Evolutionary conservation across 2,797 vertebrate species (phyloP).

Genomic region (Rhynchotus rufescens): DNA sequence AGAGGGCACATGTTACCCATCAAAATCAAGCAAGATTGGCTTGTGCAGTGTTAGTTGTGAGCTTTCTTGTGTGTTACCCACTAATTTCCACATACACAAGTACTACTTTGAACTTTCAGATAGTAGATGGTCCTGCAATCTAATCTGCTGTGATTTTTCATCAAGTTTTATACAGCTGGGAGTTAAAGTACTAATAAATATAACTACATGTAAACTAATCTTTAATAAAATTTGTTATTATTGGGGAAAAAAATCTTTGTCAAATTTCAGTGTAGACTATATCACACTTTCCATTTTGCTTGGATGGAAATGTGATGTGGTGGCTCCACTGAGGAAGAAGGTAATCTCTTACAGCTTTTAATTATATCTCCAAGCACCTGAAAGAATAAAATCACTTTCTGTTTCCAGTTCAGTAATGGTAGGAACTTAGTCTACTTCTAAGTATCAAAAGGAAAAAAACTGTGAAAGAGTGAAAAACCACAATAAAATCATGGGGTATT

Average conservation of each 20-base stretch:
- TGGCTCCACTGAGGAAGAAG: slow-evolving; percentile 30
- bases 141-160: background rate
- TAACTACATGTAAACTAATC: slow-evolving; percentile 27
- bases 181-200: slow-evolving; percentile 36
- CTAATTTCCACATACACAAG: background rate
- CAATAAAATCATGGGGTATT: slow-evolving; percentile 17
- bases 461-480: slow-evolving; percentile 15
- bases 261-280: background rate
- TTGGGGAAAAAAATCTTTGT: background rate
- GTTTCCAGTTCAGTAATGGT: background rate
- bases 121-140: slow-evolving; percentile 13
- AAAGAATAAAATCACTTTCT: slow-evolving; percentile 50
- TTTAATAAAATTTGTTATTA: slow-evolving; percentile 57
- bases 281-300: slow-evolving; percentile 59
- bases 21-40: background rate
- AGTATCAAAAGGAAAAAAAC: background rate
- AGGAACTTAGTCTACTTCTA: background rate
- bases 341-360: background rate
- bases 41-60: background rate
- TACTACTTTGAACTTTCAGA: background rate
- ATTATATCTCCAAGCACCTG: slow-evolving; percentile 39
- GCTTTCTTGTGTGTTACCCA: slow-evolving; percentile 17
- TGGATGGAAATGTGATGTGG: slow-evolving; percentile 44
- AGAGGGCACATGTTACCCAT: background rate
- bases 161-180: background rate